Evolutionary conservation across 2,888 invertebrate species (phyloP), one percentile per base, ranked within the genome.

Genomic region (Muscina levida): DNA sequence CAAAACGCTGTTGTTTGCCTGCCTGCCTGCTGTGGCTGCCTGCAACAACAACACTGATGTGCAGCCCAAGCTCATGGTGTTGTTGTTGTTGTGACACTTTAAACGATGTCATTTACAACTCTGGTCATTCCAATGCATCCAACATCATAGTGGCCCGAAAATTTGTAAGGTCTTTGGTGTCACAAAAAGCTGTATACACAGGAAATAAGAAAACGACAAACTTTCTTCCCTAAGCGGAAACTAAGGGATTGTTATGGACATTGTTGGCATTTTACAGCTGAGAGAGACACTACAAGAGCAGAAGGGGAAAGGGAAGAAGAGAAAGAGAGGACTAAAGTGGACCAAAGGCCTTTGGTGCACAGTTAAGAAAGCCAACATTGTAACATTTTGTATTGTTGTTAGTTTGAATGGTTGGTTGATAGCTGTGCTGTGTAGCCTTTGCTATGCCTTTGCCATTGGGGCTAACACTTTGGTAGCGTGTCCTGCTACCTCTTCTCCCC

Each of bases 151-250:
- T n/a, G n/a, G n/a, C n/a, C 8, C 31, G 31, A 31, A 31, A 31
- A 31, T 31, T 31, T 31, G 31, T 31, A 5, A 5, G 31, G 31
- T 31, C 31, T 31, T 31, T 31, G 31, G 31, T 31, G 31, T 31
- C 31, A n/a, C n/a, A 31, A 31, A 31, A 31, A 31, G 31, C 8
- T 5, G 31, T 5, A 31, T 3, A 3, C 31, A 31, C 3, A 31
- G 37, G 62, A 11, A 24, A 22, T 62, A 62, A 62, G 62, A 62
- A 62, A 62, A 62, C 22, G 42, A 62, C 31, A 39, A 62, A 62
- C 62, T 62, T 62, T 42, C 42, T 22, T n/a, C n/a, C n/a, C 62
- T 62, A 42, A 62, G 42, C 39, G 62, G 62, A 62, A 62, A 42
- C 62, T 62, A 42, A 42, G 19, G 62, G 62, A 51, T 22, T 62